Percentiles rank a stretch among this genome's conserved stretches.
Conservation (phyloP, 2,113 vertebrate species). For the Genyomyrus donnyi region DNA sequence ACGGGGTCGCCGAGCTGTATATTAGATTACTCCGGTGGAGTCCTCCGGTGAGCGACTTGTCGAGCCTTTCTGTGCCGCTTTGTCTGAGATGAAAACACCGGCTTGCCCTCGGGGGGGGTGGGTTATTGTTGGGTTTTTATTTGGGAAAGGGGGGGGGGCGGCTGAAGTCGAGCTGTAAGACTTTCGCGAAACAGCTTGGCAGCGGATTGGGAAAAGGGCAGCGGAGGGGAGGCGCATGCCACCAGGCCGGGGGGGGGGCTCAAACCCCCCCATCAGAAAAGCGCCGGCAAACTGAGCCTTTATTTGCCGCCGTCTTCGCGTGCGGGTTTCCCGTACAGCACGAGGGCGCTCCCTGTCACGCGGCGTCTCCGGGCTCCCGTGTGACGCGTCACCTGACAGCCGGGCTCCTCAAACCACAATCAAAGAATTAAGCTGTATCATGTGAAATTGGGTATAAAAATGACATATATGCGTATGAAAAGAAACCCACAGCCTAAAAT, state of each 20-base stretch:
- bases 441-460: background rate
- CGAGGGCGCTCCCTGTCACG: constrained; percentile 51
- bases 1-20: background rate
- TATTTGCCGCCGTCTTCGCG: constrained; percentile 46
- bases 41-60: background rate
- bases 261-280: constrained; percentile 58
- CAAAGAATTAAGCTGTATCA: constrained; percentile 17
- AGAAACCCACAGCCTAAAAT: background rate
- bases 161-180: constrained; percentile 49
- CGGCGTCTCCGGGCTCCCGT: constrained; percentile 35
- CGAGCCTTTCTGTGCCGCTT: constrained; percentile 19
- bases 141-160: background rate
- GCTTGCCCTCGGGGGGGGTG: background rate
- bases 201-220: constrained; percentile 42
- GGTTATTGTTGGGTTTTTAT: constrained; percentile 18
- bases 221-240: background rate
- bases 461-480: background rate
- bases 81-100: constrained; percentile 39
- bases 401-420: constrained; percentile 44
- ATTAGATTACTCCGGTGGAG: constrained; percentile 8
- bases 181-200: constrained; percentile 61
- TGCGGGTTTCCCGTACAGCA: constrained; percentile 52
- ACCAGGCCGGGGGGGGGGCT: constrained; percentile 9
- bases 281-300: constrained; percentile 59
- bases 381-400: constrained; percentile 38